These are phyloP conservation scores for Sinonovacula constricta DNA, from an alignment of 1,140 invertebrate species.

Conservation along the genomic window DNA sequence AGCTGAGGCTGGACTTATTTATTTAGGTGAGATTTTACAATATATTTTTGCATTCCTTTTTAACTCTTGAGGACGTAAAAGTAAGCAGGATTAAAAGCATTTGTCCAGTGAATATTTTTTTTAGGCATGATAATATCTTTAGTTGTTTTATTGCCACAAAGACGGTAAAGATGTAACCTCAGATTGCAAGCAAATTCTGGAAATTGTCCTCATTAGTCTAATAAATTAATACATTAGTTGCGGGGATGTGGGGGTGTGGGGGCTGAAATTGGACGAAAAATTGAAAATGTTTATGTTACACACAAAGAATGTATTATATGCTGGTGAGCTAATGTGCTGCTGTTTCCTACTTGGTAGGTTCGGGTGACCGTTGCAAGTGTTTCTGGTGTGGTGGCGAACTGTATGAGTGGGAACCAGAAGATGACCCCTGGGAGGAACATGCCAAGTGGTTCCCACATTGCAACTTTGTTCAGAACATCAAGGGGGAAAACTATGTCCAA, in stretches of 20 bases:
- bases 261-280: too few relatives aligned
- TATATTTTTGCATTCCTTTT: not conserved
- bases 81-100: not conserved
- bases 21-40: constrained; percentile 83
- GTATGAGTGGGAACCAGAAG: constrained; percentile 66
- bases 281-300: too few relatives aligned
- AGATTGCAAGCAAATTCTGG: too few relatives aligned
- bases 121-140: not conserved
- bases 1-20: constrained; percentile 93
- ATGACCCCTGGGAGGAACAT: constrained; percentile 59
- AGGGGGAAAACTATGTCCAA: constrained; percentile 27
- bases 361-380: constrained; percentile 66
- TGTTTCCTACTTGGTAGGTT: too few relatives aligned
- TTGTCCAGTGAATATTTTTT: not conserved
- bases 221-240: too few relatives aligned
- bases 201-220: too few relatives aligned
- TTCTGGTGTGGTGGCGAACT: constrained; percentile 68
- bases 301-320: too few relatives aligned
- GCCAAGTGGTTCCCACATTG: constrained; percentile 50
- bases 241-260: too few relatives aligned
- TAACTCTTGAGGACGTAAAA: not conserved
- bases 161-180: not conserved
- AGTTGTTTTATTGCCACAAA: not conserved
- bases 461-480: constrained; percentile 15
- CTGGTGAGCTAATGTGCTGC: too few relatives aligned